These are phyloP conservation scores for Drosophila kohkoa DNA, from an alignment of 1,140 invertebrate genomes.

Conservation along the genomic window DNA sequence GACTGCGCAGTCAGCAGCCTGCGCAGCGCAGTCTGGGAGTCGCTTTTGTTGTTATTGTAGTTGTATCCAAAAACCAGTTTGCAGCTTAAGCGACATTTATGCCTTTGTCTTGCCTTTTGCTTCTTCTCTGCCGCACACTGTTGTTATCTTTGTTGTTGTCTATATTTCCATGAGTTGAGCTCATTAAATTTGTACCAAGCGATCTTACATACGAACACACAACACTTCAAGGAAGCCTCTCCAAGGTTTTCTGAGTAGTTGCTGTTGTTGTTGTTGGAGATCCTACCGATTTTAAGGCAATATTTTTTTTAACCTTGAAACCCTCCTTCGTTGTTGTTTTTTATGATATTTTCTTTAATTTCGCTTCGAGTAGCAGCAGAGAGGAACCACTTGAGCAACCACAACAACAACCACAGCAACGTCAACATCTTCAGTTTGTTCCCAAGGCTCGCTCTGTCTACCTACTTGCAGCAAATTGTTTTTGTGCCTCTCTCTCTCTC, in stretches of 20 bases:
- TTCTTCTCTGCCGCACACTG: background rate
- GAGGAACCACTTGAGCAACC: conserved; percentile 21
- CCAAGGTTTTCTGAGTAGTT: conserved; percentile 18
- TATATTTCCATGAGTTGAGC: conserved; percentile 20
- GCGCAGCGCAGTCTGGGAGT: conserved; percentile 17
- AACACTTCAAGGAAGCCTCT: conserved; percentile 26
- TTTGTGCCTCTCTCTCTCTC: conserved; percentile 13
- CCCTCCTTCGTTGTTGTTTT: conserved; percentile 16
- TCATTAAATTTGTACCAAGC: conserved; percentile 51
- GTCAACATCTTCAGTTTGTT: conserved; percentile 22
- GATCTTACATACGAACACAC: conserved; percentile 13
- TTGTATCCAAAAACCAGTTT: conserved; percentile 36
- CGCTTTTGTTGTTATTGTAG: conserved; percentile 37
- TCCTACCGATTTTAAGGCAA: conserved; percentile 18
- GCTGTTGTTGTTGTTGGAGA: conserved; percentile 3
- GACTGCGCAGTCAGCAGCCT: conserved; percentile 1
- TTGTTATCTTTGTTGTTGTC: conserved; percentile 7
- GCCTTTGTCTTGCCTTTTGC: conserved; percentile 31
- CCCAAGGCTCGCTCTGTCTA: conserved; percentile 32
- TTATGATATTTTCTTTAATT: conserved; percentile 20
- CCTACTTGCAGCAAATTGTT: conserved; percentile 31
- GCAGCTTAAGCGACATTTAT: conserved; percentile 58
- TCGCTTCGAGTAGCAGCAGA: conserved; percentile 2
- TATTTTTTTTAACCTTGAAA: conserved; percentile 44
- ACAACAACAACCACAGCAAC: conserved; percentile 16